A percentile compares a stretch with the other conserved stretches of the same genome.
phyloP scores from a whole-genome alignment of 2,113 vertebrate species.

The Dendrocopos noguchii region DNA sequence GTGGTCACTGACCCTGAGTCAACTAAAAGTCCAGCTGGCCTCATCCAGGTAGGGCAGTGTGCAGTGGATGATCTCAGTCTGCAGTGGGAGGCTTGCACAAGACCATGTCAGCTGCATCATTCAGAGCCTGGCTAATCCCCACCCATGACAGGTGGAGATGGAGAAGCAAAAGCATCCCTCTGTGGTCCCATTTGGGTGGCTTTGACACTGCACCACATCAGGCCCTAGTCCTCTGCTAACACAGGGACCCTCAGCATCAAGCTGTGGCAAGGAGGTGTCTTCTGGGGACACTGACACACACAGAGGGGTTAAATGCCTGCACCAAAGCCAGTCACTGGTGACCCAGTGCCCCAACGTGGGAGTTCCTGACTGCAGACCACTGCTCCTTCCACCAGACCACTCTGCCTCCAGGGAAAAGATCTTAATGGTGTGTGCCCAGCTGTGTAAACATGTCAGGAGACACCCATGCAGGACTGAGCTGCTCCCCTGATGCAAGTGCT shows the following conservation, averaged over 20 bases:
- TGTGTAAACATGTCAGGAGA: slow-evolving; percentile 64
- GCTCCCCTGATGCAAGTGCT: slow-evolving; percentile 36
- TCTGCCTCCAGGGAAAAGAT: slow-evolving; percentile 55
- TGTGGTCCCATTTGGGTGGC: background rate
- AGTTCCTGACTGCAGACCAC: slow-evolving; percentile 23
- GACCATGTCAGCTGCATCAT: background rate
- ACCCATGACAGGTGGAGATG: background rate
- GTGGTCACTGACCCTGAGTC: background rate
- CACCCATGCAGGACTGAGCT: slow-evolving; percentile 20
- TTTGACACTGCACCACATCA: rapidly evolving
- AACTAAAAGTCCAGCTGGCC: background rate
- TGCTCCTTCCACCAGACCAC: slow-evolving; percentile 49
- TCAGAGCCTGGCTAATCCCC: background rate
- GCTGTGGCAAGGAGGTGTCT: background rate
- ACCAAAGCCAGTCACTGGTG: slow-evolving; percentile 18
- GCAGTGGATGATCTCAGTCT: background rate
- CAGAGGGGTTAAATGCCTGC: background rate
- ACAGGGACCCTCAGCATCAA: background rate
- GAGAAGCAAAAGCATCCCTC: background rate
- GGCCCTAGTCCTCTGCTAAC: background rate
- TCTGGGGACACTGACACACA: background rate
- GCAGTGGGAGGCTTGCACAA: background rate
- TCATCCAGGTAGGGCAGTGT: background rate
- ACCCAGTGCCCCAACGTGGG: slow-evolving; percentile 53
- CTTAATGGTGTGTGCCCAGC: slow-evolving; percentile 50